phyloP scores from a whole-genome alignment of 2,797 vertebrate genomes.

The Eutrigla gurnardus region DNA sequence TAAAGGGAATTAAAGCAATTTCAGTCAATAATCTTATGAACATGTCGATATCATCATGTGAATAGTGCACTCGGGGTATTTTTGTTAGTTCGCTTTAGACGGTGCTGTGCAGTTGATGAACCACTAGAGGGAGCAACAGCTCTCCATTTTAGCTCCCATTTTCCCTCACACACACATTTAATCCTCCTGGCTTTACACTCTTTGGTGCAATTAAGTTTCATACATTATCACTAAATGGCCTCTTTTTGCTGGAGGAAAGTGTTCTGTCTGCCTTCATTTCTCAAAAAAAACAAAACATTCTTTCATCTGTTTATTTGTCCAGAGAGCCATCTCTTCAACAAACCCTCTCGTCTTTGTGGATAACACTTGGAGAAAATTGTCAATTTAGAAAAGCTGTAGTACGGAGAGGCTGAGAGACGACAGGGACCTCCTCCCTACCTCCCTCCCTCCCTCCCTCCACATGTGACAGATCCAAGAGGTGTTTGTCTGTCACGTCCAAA shows the following conservation, averaged over 20 bases:
- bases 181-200: neutral
- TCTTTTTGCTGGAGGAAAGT: neutral
- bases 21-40: neutral
- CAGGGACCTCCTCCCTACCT: slow-evolving; percentile 1
- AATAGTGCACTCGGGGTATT: neutral
- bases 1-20: neutral
- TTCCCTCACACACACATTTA: neutral
- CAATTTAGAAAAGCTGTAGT: slow-evolving; percentile 48
- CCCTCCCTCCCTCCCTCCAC: neutral
- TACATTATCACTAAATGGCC: neutral
- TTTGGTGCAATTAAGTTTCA: neutral
- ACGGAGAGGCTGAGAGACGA: slow-evolving; percentile 17
- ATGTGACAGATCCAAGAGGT: slow-evolving; percentile 5
- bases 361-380: slow-evolving; percentile 63
- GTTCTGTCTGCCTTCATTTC: slow-evolving; percentile 19
- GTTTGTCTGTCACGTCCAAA: slow-evolving; percentile 19
- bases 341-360: slow-evolving; percentile 47
- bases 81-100: neutral
- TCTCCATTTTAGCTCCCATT: slow-evolving; percentile 12
- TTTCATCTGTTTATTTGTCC: slow-evolving; percentile 37
- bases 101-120: neutral
- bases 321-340: slow-evolving; percentile 24
- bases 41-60: neutral
- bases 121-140: slow-evolving; percentile 67
- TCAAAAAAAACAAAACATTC: neutral